A percentile compares a stretch with the other conserved stretches of the same genome.
These are phyloP conservation scores for Varecia variegata DNA, from an alignment of 2,797 vertebrate genomes.

Conservation along the genomic window DNA sequence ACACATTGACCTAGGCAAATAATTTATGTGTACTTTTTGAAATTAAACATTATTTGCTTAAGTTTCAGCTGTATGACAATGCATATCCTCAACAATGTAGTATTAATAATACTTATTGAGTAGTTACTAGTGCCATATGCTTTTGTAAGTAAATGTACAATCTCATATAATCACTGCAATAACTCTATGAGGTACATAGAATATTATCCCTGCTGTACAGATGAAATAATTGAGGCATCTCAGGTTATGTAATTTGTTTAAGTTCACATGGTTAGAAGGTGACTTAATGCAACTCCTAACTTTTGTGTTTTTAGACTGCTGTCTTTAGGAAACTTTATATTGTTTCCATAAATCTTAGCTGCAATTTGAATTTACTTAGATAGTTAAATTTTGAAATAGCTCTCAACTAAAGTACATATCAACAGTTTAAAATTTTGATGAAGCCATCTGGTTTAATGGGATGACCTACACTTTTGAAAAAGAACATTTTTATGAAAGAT, in stretches of 20 bases:
- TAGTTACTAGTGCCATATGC: no score
- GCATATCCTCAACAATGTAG: background rate
- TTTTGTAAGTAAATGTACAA: background rate
- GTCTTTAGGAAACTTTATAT: background rate
- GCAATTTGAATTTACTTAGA: slow-evolving; percentile 22
- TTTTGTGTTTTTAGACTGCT: background rate
- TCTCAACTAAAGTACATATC: background rate
- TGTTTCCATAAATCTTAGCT: background rate
- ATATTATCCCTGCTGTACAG: background rate
- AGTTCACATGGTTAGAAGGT: background rate
- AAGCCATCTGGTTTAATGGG: background rate
- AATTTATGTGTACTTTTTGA: background rate
- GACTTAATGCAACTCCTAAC: background rate
- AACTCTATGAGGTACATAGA: background rate
- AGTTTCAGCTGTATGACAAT: background rate
- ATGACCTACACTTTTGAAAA: slow-evolving; percentile 8
- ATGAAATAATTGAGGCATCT: background rate
- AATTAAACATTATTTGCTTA: background rate
- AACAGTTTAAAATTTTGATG: slow-evolving; percentile 54
- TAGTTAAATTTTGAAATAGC: slow-evolving; percentile 34
- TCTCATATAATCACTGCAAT: background rate
- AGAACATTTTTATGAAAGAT: background rate
- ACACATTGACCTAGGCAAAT: no score
- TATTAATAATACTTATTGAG: background rate
- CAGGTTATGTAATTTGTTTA: background rate